Conservation (phyloP, 2,797 vertebrate species). For the Gymnocypris eckloni region DNA sequence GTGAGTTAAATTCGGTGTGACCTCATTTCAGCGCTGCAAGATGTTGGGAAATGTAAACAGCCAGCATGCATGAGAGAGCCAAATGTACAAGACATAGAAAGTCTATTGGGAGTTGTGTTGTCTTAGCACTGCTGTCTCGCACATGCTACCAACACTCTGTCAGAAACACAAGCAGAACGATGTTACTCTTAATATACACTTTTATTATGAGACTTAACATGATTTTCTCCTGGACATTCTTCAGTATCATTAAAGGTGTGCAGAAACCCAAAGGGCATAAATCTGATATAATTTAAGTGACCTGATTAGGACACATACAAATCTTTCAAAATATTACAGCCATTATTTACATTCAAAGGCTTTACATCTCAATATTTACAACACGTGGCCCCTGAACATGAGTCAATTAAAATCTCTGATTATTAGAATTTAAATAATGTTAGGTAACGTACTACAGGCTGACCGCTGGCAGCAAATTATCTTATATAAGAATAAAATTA, state of each 20-base stretch:
- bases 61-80: slow-evolving; percentile 27
- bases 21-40: slow-evolving; percentile 12
- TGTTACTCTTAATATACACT: slow-evolving; percentile 27
- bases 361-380: slow-evolving; percentile 96
- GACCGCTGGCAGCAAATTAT: slow-evolving; percentile 90
- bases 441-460: slow-evolving; percentile 88
- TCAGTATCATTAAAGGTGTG: slow-evolving; percentile 30
- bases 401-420: slow-evolving; percentile 96
- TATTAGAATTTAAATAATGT: slow-evolving; percentile 99
- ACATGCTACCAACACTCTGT: slow-evolving; percentile 32
- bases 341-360: slow-evolving; percentile 99
- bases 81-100: slow-evolving; percentile 24
- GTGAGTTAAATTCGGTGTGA: slow-evolving; percentile 11
- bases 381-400: slow-evolving; percentile 94
- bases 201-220: slow-evolving; percentile 49
- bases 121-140: slow-evolving; percentile 37
- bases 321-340: slow-evolving; percentile 98
- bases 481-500: slow-evolving; percentile 99
- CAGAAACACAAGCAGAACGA: background rate
- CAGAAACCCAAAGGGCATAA: slow-evolving; percentile 37
- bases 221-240: slow-evolving; percentile 26
- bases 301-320: slow-evolving; percentile 95
- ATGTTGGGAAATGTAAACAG: slow-evolving; percentile 33
- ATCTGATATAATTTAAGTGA: slow-evolving; percentile 96
- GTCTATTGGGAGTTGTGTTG: slow-evolving; percentile 40